Evolutionary conservation across 2,797 vertebrate species (phyloP), one percentile per base, ranked within the genome.

Genomic region (Darevskia mixta): DNA sequence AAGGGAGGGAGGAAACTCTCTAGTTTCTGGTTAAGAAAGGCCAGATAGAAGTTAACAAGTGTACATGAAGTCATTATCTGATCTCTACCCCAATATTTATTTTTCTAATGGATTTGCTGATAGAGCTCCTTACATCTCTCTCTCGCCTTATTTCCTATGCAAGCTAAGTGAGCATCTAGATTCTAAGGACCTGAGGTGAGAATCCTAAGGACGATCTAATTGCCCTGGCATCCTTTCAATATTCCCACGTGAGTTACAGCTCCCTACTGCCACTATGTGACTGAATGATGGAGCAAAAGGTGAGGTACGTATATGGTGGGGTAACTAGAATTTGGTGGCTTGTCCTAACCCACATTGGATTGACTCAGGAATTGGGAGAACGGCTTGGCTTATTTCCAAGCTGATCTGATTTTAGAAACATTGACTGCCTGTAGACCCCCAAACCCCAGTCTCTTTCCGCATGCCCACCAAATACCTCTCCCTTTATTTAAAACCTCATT

Each of bases 31-130:
- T 71, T 55, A 29, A 66, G 15, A 43, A 77, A 86, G 64, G 29
- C 76, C 38, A 69, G 85, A 75, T 55, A 67, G 43, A 86, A 73
- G 76, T 72, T 79, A 79, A 79, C 64, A 80, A 86, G 45, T 58
- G 66, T 80, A 72, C 64, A 80, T 41, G 78, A 55, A 80, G 77
- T 41, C 78, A 80, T 86, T 79, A 72, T 72, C 66, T 86, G 77
- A 86, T 80, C 78, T 86, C 64, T 79, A 29, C 66, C 85, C 32
- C 77, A 80, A 79, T 86, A 86, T 86, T 86, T 86, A 43, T 72
- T 86, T 86, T 86, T 86, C 77, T 80, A 86, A 86, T 86, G 67
- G 67, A 86, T 71, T 71, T 79, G 43, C 85, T 80, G 85, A 80
- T 71, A 58, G 66, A 38, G 32, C 32, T 58, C 66, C 17, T 72